phyloP scores from a whole-genome alignment of 2,113 vertebrate species.

The Saccopteryx bilineata region DNA sequence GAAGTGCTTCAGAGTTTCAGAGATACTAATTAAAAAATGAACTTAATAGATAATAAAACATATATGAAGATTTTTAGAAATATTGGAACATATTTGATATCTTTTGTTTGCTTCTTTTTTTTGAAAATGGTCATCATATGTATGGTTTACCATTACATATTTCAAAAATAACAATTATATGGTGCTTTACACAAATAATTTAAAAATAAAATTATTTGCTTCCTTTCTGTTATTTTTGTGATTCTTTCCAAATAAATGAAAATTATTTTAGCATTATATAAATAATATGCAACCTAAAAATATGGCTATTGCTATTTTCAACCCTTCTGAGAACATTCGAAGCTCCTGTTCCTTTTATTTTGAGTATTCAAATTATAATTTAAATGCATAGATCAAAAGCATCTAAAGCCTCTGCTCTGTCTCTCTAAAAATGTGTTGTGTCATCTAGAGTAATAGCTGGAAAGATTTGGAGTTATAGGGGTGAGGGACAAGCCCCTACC shows the following conservation, averaged over 20 bases:
- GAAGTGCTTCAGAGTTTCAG: background rate
- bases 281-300: background rate
- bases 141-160: background rate
- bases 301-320: background rate
- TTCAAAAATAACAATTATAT: constrained; percentile 35
- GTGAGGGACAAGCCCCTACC: constrained; percentile 85
- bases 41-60: background rate
- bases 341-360: background rate
- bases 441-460: background rate
- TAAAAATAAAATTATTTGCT: constrained; percentile 6
- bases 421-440: background rate
- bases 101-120: constrained; percentile 11
- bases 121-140: background rate
- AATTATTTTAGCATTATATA: background rate
- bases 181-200: background rate
- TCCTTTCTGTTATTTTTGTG: background rate
- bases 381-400: background rate
- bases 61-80: background rate
- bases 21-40: background rate
- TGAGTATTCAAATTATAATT: background rate
- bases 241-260: background rate
- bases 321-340: background rate
- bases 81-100: background rate
- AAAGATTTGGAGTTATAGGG: background rate
- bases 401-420: background rate